Percentiles rank a stretch among this genome's conserved stretches.
Conservation (phyloP, 2,113 vertebrate genomes). For the Tragelaphus imberbis region DNA sequence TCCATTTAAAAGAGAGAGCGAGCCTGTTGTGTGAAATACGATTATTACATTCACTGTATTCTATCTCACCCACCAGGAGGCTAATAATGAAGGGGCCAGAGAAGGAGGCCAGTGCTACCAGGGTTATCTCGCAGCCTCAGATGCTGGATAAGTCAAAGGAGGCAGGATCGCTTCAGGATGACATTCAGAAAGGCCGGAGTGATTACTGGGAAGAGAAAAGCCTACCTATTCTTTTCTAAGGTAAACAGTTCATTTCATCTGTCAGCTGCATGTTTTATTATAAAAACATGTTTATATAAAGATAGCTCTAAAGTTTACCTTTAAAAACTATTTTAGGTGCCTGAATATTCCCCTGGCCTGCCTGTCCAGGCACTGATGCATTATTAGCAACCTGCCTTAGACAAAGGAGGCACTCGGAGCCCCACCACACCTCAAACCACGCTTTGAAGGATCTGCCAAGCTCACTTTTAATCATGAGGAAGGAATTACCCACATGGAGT, state of each 20-base stretch:
- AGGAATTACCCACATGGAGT: slow-evolving; percentile 84
- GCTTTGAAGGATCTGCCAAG: slow-evolving; percentile 83
- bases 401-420: slow-evolving; percentile 76
- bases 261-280: slow-evolving; percentile 58
- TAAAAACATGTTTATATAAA: slow-evolving; percentile 74
- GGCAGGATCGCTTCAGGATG: slow-evolving; percentile 82
- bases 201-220: slow-evolving; percentile 82
- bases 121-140: slow-evolving; percentile 85
- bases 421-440: slow-evolving; percentile 76
- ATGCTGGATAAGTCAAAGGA: slow-evolving; percentile 85
- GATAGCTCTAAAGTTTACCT: slow-evolving; percentile 68
- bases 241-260: slow-evolving; percentile 82
- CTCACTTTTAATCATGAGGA: slow-evolving; percentile 83
- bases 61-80: slow-evolving; percentile 88
- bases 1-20: slow-evolving; percentile 85
- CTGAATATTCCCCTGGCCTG: slow-evolving; percentile 22
- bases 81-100: slow-evolving; percentile 85
- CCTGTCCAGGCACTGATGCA: slow-evolving; percentile 48
- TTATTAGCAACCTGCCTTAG: slow-evolving; percentile 73
- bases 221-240: slow-evolving; percentile 82
- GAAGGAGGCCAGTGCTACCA: slow-evolving; percentile 80
- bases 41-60: slow-evolving; percentile 87
- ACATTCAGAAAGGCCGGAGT: slow-evolving; percentile 84
- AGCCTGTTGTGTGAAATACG: slow-evolving; percentile 86
- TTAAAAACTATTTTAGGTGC: slow-evolving; percentile 68